Evolutionary conservation across 2,113 vertebrate species (phyloP), one percentile per base, ranked within the genome.

Genomic region (Pseudois nayaur): DNA sequence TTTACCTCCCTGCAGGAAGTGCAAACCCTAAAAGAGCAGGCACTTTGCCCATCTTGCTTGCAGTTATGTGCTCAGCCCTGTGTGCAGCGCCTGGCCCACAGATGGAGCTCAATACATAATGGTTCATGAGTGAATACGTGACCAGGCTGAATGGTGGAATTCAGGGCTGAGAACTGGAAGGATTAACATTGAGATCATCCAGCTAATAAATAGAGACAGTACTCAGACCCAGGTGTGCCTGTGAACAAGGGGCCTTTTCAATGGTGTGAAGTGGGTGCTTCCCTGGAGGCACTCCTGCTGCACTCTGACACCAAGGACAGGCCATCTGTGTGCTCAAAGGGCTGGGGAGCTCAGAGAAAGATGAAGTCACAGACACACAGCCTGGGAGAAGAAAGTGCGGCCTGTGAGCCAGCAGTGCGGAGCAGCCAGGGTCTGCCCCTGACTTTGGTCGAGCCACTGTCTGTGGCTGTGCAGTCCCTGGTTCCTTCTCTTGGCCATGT

Each of bases 321-420:
- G 67, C 33, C 48, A 48, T 8, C 4, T 0, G 1, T 14, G 11
- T 9, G 45, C 9, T 74, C 4, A 54, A 19, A 83, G 2, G 8
- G 5, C 19, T 2, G 2, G 89, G 88, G 29, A 54, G 54, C 40
- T 50, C 15, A 33, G 71, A 40, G 36, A 48, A 19, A 52, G 40
- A 14, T 27, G 31, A 45, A 62, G 27, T 55, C 21, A 5, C 1
- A 17, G 21, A 21, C 25, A 9, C 2, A 10, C 36, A 23, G 43
- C 29, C 0, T 5, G 8, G n/a, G 67, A 48, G 23, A 9, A 52
- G 19, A 0, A 3, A 62, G 19, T 36, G 6, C 0, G 3, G 4
- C 40, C 48, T 5, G 3, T 2, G 17, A 43, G 36, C 67, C 2
- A 16, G 43, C n/a, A 6, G 57, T 9, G 40, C 6, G 6, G 3